Percentiles rank a stretch among this genome's conserved stretches.
Evolutionary conservation across 2,113 vertebrate species (phyloP).

Genomic region (Arenaria interpres): DNA sequence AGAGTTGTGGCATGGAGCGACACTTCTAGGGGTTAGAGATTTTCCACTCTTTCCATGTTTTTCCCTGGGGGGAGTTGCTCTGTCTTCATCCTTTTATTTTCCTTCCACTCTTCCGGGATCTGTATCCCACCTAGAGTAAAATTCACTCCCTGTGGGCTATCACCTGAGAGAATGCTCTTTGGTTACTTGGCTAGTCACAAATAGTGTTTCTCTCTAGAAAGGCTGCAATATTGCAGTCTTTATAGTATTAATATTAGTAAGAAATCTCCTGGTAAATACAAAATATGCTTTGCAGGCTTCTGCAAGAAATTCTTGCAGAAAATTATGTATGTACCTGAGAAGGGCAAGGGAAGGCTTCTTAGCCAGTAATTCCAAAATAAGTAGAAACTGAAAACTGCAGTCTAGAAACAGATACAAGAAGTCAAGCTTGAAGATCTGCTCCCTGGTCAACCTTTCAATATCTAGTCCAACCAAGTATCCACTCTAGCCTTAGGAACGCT

Average conservation of each 20-base stretch:
- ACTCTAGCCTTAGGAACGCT: background rate
- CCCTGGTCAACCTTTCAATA: background rate
- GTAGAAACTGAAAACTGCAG: background rate
- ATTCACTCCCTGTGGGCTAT: background rate
- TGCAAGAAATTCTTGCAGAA: background rate
- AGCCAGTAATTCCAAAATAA: background rate
- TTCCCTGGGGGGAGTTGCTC: background rate
- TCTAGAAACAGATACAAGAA: background rate
- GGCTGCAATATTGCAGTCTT: background rate
- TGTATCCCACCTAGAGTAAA: background rate
- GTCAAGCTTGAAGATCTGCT: background rate
- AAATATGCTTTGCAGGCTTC: background rate
- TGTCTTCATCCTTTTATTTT: background rate
- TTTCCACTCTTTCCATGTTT: background rate
- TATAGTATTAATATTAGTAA: background rate
- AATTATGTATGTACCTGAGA: background rate
- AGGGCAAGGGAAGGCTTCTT: background rate
- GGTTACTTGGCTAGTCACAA: background rate
- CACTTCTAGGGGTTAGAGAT: background rate
- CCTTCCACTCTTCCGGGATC: background rate
- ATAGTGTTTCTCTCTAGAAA: background rate
- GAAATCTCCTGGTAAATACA: background rate
- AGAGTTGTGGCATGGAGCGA: background rate
- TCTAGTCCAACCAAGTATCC: background rate
- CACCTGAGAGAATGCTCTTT: background rate